Conservation (phyloP, 2,113 vertebrate genomes). For the Telmatochromis bifrenatus region DNA sequence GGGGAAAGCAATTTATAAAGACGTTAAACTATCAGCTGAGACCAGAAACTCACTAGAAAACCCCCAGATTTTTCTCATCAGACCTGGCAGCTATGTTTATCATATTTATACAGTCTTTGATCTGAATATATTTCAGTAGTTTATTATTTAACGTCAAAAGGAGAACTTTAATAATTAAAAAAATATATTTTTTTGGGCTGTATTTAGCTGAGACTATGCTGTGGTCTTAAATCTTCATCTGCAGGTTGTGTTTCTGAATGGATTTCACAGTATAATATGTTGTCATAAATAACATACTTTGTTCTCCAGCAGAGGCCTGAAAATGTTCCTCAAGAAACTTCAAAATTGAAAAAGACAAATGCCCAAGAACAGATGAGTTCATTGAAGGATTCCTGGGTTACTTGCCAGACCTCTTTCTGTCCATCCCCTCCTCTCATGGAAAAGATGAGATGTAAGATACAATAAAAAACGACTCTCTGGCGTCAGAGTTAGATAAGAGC, state of each 20-base stretch:
- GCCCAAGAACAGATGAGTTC: not conserved
- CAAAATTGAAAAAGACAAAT: conserved; percentile 16
- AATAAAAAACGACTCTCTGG: not conserved
- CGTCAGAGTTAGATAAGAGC: not conserved
- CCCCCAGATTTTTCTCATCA: rapidly evolving
- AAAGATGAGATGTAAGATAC: conserved; percentile 80
- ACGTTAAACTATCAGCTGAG: not conserved
- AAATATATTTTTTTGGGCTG: rapidly evolving
- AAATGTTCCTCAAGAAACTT: not conserved
- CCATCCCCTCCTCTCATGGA: conserved; percentile 63
- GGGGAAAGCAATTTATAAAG: not conserved
- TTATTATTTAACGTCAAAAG: not conserved
- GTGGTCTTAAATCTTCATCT: not conserved
- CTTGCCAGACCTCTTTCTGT: conserved; percentile 6
- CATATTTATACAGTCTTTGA: not conserved
- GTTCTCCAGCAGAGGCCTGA: not conserved
- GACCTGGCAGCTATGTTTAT: not conserved
- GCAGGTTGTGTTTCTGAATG: not conserved
- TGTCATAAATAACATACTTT: not conserved
- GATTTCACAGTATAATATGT: not conserved
- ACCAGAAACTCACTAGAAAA: not conserved
- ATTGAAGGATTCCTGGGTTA: conserved; percentile 35
- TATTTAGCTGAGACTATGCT: not conserved
- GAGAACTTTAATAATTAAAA: not conserved
- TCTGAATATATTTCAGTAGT: not conserved